Base-by-base conservation (phyloP, 53 echinoderm and acorn worm genomes). In the Holothuria scabra region DNA sequence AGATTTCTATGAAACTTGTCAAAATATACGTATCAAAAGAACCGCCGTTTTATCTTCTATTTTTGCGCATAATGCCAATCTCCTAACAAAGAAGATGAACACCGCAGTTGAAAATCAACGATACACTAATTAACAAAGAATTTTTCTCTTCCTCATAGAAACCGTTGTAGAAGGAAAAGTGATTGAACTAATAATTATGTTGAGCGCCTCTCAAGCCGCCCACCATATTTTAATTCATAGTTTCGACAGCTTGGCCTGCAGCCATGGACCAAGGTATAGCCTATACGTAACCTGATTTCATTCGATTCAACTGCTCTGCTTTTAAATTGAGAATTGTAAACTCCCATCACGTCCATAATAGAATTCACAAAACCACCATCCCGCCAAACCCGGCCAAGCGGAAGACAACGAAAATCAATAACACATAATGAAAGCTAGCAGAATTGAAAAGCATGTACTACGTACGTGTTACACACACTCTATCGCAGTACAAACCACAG, bases 351-450 rank as follows among this genome's bases (percentile, higher is more conserved):
- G 28, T 25, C 48, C 58, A 57, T 79, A 79, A 79, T 79, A 57
- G 56, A 79, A 44, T 44, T 44, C 72, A 25, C 72, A 38, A 67
- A 72, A 72, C 72, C 72, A 44, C 46, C 72, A 72, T 24, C 72
- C 72, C 72, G 72, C 72, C 72, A 72, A 72, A 72, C 72, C 72
- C 72, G 72, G 72, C 72, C 72, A 72, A 72, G 72, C 72, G 46
- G 72, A 72, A 72, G 72, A 72, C 72, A 44, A 25, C 24, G 72
- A 72, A 72, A 72, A 72, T 72, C 72, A 72, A 72, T 72, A 72
- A 72, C 44, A 72, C 48, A 72, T 72, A 72, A 72, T 72, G 72
- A 72, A 72, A 72, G 48, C n/a, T n/a, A n/a, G n/a, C 46, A 48
- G 72, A 72, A 72, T 72, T 72, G 72, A 72, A 72, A 72, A 72